These are phyloP conservation scores for Meghimatium bilineatum DNA, from an alignment of 2,888 invertebrate genomes.

Conservation along the genomic window DNA sequence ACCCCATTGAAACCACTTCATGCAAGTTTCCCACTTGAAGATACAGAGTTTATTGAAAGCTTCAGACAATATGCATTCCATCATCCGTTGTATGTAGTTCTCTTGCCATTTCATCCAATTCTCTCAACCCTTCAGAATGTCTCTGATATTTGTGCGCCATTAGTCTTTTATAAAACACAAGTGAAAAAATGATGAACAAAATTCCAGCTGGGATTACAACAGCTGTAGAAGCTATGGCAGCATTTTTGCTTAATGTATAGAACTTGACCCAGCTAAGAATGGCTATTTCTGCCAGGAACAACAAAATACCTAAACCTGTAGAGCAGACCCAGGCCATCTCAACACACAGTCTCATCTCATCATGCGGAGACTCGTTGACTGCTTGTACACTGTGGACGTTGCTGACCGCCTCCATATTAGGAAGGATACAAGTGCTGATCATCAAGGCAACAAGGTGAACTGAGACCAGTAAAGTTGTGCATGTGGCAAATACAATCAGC, in stretches of 20 bases:
- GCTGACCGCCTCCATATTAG: conserved; percentile 94
- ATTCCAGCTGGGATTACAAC: conserved; percentile 86
- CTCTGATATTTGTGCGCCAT: conserved; percentile 85
- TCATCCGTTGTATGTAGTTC: conserved; percentile 47
- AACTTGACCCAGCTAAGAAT: conserved; percentile 97
- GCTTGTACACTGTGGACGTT: conserved; percentile 80
- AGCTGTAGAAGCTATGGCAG: conserved; percentile 85
- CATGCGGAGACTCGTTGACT: conserved; percentile 78
- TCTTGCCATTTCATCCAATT: conserved; percentile 62
- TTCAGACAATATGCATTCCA: conserved; percentile 30
- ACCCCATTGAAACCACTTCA: no score
- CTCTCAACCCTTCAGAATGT: conserved; percentile 68
- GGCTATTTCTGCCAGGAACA: conserved; percentile 93
- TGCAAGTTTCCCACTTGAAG: no score
- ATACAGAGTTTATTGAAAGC: neutral
- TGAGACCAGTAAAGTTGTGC: conserved; percentile 93
- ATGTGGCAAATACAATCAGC: conserved; percentile 91
- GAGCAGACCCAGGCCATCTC: conserved; percentile 93
- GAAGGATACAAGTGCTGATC: conserved; percentile 96
- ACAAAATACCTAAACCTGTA: conserved; percentile 89
- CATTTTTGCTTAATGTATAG: conserved; percentile 81
- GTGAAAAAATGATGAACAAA: conserved; percentile 91
- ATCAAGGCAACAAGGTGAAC: conserved; percentile 96
- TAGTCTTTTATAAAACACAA: conserved; percentile 92
- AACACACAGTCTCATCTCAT: conserved; percentile 75